Conservation (phyloP, 2,113 vertebrate genomes). For the Xiphias gladius region DNA sequence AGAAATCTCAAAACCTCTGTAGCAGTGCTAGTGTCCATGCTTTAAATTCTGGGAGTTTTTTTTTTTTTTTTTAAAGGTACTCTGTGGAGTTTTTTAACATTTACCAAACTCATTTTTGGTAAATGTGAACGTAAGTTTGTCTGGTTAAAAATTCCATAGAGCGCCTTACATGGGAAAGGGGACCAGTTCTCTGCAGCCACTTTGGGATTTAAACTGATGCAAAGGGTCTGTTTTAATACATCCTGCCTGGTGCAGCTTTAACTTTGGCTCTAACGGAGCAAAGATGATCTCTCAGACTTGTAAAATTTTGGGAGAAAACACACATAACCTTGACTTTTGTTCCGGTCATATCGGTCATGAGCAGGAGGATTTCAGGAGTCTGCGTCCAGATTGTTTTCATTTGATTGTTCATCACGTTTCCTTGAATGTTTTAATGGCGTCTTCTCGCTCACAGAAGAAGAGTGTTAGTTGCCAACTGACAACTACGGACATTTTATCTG, state of each 20-base stretch:
- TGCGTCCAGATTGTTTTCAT: not conserved
- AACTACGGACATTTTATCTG: not conserved
- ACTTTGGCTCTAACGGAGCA: not conserved
- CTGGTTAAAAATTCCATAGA: no score
- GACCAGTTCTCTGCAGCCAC: not conserved
- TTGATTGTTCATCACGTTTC: constrained; percentile 23
- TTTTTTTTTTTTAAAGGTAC: no score
- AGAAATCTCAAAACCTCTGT: no score
- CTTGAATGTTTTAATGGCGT: constrained; percentile 31
- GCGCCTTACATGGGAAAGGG: no score
- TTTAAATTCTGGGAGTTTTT: no score
- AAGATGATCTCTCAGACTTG: not conserved
- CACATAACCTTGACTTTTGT: no score
- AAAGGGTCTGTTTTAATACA: not conserved
- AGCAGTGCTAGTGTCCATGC: no score
- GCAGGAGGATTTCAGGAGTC: not conserved
- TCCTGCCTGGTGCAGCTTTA: constrained; percentile 1
- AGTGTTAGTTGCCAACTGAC: constrained; percentile 4
- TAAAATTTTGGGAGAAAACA: not conserved
- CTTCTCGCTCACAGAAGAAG: not conserved
- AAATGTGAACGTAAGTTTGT: no score
- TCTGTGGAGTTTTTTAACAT: no score
- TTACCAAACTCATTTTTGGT: no score
- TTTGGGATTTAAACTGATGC: not conserved
- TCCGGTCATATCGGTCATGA: not conserved